Evolutionary conservation across 2,888 invertebrate species (phyloP).

Genomic region (Parasteatoda lunata): DNA sequence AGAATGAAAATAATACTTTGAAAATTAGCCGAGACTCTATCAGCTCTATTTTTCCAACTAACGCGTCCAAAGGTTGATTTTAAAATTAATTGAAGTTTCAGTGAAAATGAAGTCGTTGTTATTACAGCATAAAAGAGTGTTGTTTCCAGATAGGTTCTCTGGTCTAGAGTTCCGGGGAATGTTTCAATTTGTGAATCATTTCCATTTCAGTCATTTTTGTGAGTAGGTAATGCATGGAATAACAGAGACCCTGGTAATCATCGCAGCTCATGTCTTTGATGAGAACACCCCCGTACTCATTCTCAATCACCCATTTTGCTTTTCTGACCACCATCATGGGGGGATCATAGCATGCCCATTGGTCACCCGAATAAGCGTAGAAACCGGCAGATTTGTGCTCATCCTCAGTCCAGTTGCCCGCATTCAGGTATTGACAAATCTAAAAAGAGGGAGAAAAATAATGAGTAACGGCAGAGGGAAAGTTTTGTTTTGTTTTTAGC

Average conservation of each 20-base stretch:
- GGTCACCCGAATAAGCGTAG: slow-evolving; percentile 68
- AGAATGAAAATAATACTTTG: too few relatives aligned
- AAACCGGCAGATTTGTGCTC: slow-evolving; percentile 51
- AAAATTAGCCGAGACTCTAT: too few relatives aligned
- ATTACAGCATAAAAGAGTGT: too few relatives aligned
- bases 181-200: slow-evolving; percentile 22
- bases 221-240: slow-evolving; percentile 31
- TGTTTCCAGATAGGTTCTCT: too few relatives aligned
- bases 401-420: slow-evolving; percentile 43
- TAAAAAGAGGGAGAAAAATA: slow-evolving; percentile 8
- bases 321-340: slow-evolving; percentile 65
- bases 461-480: too few relatives aligned
- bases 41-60: too few relatives aligned
- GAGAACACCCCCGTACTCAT: slow-evolving; percentile 83
- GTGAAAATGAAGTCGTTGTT: too few relatives aligned
- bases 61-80: too few relatives aligned
- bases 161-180: too few relatives aligned
- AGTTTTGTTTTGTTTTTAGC: too few relatives aligned
- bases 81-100: too few relatives aligned
- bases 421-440: slow-evolving; percentile 52
- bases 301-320: slow-evolving; percentile 77
- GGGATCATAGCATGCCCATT: slow-evolving; percentile 70
- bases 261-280: slow-evolving; percentile 87
- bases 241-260: slow-evolving; percentile 78
- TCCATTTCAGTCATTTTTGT: slow-evolving; percentile 23